A percentile compares a stretch with the other conserved stretches of the same genome.
These are phyloP conservation scores for Sinotaia quadrata DNA, from an alignment of 2,888 invertebrate genomes.

Conservation along the genomic window DNA sequence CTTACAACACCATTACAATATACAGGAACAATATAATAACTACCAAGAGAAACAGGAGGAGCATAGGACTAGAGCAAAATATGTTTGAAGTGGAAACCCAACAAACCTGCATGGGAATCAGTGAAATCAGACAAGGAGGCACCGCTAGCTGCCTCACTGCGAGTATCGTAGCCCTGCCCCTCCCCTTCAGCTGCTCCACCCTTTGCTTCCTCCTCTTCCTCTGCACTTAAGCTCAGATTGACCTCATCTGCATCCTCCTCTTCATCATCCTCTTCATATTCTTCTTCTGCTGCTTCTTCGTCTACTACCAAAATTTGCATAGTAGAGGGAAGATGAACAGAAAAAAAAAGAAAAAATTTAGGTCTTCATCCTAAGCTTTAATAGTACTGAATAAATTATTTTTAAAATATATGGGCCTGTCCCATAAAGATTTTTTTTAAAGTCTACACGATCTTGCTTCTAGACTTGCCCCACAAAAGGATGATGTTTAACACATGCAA, in stretches of 20 bases:
- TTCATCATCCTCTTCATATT: conserved; percentile 19
- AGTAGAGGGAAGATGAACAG: neutral
- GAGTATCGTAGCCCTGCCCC: conserved; percentile 12
- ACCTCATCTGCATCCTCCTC: conserved; percentile 20
- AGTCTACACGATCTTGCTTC: too few species aligned
- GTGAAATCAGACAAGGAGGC: conserved; percentile 20
- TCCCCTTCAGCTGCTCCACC: conserved; percentile 15
- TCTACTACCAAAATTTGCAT: conserved; percentile 8
- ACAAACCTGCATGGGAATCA: conserved; percentile 25
- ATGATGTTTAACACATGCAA: too few species aligned
- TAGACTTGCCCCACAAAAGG: too few species aligned
- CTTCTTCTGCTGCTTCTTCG: conserved; percentile 9
- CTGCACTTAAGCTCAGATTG: conserved; percentile 21
- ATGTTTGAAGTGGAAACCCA: neutral
- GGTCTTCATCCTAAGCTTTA: too few species aligned
- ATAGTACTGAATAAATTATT: too few species aligned
- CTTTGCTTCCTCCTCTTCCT: conserved; percentile 20
- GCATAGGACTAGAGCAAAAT: too few species aligned
- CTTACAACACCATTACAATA: too few species aligned
- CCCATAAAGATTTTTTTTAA: too few species aligned
- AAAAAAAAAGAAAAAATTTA: neutral
- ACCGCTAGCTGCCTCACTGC: conserved; percentile 21
- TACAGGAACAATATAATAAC: too few species aligned
- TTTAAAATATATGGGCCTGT: too few species aligned
- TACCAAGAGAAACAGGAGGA: too few species aligned